phyloP scores from a whole-genome alignment of 2,888 invertebrate species.

The Troglohyphantes excavatus region DNA sequence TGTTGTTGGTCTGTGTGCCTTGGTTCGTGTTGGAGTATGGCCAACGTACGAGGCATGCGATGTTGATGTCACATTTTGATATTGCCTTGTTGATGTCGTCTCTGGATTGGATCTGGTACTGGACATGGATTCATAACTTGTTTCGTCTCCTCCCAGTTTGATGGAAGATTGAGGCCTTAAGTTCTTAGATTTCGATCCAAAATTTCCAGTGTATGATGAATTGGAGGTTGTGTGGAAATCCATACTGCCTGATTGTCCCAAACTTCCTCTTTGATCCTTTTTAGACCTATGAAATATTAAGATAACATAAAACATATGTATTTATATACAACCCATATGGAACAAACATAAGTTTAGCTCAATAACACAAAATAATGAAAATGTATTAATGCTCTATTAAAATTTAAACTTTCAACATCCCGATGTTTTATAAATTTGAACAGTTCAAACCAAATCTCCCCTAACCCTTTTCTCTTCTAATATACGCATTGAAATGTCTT shows the following conservation, averaged over 20 bases:
- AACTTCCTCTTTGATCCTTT: constrained; percentile 71
- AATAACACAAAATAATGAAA: too few relatives aligned
- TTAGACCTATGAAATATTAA: constrained; percentile 21
- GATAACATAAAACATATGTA: too few relatives aligned
- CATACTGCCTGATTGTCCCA: constrained; percentile 77
- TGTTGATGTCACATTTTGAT: constrained; percentile 33
- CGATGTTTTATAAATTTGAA: too few relatives aligned
- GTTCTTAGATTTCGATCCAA: constrained; percentile 30
- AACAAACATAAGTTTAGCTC: too few relatives aligned
- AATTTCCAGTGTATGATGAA: constrained; percentile 15
- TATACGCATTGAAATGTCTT: too few relatives aligned
- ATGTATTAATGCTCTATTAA: too few relatives aligned
- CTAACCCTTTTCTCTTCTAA: too few relatives aligned
- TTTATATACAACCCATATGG: too few relatives aligned
- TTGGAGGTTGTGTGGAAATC: constrained; percentile 75
- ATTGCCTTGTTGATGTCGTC: background rate
- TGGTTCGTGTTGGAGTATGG: constrained; percentile 8
- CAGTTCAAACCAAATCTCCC: too few relatives aligned
- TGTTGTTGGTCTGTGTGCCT: constrained; percentile 54
- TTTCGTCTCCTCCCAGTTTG: constrained; percentile 40
- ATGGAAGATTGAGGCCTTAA: constrained; percentile 60
- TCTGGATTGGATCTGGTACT: constrained; percentile 66
- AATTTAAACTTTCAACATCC: too few relatives aligned
- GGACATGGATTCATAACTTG: background rate
- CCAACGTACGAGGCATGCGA: constrained; percentile 41